These are phyloP conservation scores for Ylistrum balloti DNA, from an alignment of 1,140 invertebrate genomes.

Conservation along the genomic window DNA sequence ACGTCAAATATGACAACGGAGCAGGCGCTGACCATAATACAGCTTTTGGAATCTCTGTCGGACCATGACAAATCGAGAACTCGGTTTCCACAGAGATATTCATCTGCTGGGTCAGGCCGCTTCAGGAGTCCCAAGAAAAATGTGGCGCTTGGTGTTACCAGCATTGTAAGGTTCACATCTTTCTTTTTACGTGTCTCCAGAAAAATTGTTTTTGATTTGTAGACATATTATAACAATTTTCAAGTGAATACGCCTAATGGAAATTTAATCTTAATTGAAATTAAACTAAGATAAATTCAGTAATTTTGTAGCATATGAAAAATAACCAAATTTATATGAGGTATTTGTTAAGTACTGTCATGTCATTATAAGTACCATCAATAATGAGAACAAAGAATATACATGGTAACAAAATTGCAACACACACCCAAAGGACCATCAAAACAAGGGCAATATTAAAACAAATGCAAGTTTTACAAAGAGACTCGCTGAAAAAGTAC, in stretches of 20 bases:
- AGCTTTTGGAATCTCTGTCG: constrained; percentile 11
- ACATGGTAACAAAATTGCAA: background rate
- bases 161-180: constrained; percentile 45
- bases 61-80: constrained; percentile 48
- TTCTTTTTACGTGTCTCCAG: background rate
- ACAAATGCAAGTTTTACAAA: too few species aligned
- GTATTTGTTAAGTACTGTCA: background rate
- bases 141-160: constrained; percentile 47
- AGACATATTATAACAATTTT: background rate
- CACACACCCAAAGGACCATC: too few species aligned
- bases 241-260: background rate
- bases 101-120: background rate
- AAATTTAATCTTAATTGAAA: background rate
- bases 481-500: too few species aligned
- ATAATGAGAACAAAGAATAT: background rate
- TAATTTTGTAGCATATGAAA: background rate
- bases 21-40: background rate
- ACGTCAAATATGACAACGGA: background rate
- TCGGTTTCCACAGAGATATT: constrained; percentile 25
- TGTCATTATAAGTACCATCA: background rate
- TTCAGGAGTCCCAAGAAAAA: constrained; percentile 51
- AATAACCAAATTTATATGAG: background rate
- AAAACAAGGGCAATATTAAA: too few species aligned
- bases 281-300: too few species aligned
- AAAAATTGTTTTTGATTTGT: too few species aligned